Conservation (phyloP, 2,888 invertebrate species). For the Maniola hyperantus region DNA sequence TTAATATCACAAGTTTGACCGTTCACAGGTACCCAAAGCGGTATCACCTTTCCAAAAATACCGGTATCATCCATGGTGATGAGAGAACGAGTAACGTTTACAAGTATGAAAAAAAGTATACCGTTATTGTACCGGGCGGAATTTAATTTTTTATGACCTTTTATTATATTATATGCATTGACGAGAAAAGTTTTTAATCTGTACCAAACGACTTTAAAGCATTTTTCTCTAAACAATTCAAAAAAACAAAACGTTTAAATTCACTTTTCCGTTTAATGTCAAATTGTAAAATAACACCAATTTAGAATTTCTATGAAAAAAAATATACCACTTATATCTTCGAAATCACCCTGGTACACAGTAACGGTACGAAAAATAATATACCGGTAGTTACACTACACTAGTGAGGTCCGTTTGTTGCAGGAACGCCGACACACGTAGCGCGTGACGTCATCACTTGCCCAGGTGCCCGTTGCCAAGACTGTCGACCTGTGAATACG, state of each 20-base stretch:
- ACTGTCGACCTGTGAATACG: constrained; percentile 73
- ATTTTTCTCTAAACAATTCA: not conserved
- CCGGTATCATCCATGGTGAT: constrained; percentile 43
- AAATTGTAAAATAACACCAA: not conserved
- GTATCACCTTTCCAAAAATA: constrained; percentile 21
- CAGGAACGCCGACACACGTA: constrained; percentile 81
- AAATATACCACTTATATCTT: not conserved
- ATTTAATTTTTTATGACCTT: not conserved
- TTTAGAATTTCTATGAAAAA: not conserved
- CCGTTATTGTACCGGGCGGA: not conserved
- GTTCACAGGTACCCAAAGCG: constrained; percentile 33
- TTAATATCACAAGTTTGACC: not conserved
- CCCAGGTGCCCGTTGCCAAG: constrained; percentile 71
- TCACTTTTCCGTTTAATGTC: not conserved
- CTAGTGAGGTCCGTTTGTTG: constrained; percentile 80
- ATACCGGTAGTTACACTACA: constrained; percentile 62
- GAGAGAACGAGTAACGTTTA: constrained; percentile 45
- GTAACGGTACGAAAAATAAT: constrained; percentile 29
- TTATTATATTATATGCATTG: not conserved
- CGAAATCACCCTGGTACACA: constrained; percentile 5
- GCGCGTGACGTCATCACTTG: constrained; percentile 70
- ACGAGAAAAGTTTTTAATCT: not conserved
- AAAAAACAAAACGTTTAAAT: too few species aligned
- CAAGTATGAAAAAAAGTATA: constrained; percentile 7
- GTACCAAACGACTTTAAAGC: not conserved